A percentile compares a stretch with the other conserved stretches of the same genome.
Evolutionary conservation across 2,113 vertebrate genomes (phyloP).

Genomic region (Miniopterus natalensis): DNA sequence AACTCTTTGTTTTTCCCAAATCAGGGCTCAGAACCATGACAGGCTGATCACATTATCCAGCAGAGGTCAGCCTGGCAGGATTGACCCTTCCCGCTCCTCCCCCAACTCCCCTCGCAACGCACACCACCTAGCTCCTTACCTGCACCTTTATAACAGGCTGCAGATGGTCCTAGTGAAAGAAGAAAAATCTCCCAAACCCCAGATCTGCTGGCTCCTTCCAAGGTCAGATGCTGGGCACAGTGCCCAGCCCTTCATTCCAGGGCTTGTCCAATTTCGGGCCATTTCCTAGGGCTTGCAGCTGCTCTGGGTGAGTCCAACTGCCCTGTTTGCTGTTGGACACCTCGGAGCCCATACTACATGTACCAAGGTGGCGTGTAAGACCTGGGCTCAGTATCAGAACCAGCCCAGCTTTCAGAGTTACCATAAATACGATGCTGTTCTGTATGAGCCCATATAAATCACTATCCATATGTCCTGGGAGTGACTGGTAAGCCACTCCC

Average conservation of each 20-base stretch:
- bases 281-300: neutral
- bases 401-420: neutral
- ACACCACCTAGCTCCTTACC: slow-evolving; percentile 40
- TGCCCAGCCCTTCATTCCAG: neutral
- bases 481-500: neutral
- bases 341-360: neutral
- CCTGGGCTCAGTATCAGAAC: neutral
- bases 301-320: neutral
- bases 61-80: slow-evolving; percentile 70
- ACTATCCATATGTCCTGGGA: neutral
- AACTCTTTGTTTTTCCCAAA: slow-evolving; percentile 83
- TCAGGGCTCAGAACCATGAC: slow-evolving; percentile 82
- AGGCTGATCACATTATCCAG: slow-evolving; percentile 80
- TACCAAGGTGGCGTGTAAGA: neutral
- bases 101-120: neutral
- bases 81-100: neutral
- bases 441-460: neutral
- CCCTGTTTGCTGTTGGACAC: neutral
- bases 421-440: neutral
- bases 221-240: neutral
- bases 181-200: neutral
- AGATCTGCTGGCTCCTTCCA: neutral
- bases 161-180: neutral
- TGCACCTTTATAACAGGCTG: neutral
- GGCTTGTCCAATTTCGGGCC: neutral